phyloP scores from a whole-genome alignment of 2,888 invertebrate species.

The Corythucha ciliata region DNA sequence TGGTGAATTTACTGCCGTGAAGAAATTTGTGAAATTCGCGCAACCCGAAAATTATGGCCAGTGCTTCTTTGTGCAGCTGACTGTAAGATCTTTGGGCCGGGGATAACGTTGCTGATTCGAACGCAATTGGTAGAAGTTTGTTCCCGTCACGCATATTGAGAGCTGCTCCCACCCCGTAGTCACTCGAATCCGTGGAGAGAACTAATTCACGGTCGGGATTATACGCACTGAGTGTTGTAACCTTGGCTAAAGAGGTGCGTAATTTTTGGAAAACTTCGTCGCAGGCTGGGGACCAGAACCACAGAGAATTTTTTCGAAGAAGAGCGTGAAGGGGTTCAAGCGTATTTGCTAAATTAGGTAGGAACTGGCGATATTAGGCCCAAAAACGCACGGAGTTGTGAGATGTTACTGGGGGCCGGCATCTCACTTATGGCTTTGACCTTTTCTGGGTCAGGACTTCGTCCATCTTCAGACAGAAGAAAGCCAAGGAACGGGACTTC shows the following conservation, averaged over 20 bases:
- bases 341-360: constrained; percentile 12
- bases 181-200: constrained; percentile 25
- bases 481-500: constrained; percentile 35
- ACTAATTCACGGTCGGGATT: constrained; percentile 23
- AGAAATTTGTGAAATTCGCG: constrained; percentile 24
- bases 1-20: constrained; percentile 6
- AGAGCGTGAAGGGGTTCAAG: constrained; percentile 17
- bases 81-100: constrained; percentile 22
- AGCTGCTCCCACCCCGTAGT: constrained; percentile 28
- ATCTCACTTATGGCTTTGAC: constrained; percentile 14
- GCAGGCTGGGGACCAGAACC: constrained; percentile 16
- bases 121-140: constrained; percentile 15
- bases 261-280: constrained; percentile 12
- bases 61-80: constrained; percentile 21
- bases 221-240: constrained; percentile 21
- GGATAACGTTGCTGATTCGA: constrained; percentile 22
- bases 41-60: constrained; percentile 13
- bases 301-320: constrained; percentile 7
- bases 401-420: constrained; percentile 13
- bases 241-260: constrained; percentile 8
- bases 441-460: constrained; percentile 12
- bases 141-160: constrained; percentile 17
- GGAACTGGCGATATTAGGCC: constrained; percentile 21
- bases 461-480: constrained; percentile 4
- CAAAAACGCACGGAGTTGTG: constrained; percentile 20